Conservation (phyloP, 2,888 invertebrate genomes). For the Gnatocerus cornutus region DNA sequence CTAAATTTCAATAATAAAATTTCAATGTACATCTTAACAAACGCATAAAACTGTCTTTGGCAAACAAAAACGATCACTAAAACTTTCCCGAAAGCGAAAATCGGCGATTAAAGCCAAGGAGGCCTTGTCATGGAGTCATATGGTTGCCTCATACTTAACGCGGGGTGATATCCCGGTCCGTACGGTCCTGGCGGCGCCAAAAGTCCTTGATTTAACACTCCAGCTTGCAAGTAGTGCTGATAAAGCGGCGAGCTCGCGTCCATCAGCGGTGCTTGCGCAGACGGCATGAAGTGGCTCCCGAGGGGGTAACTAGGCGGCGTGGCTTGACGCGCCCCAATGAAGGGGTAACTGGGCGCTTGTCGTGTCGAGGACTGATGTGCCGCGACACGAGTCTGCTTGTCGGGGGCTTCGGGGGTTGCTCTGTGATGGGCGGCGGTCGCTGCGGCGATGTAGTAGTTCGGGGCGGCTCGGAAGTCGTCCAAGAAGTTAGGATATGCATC, state of each 20-base stretch:
- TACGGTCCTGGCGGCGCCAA: constrained; percentile 70
- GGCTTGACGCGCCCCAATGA: constrained; percentile 76
- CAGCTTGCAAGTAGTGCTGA: constrained; percentile 81
- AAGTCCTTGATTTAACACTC: constrained; percentile 72
- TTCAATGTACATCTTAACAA: constrained; percentile 48
- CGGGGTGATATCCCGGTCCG: constrained; percentile 78
- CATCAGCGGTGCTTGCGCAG: constrained; percentile 72
- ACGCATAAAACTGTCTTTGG: constrained; percentile 64
- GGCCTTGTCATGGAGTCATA: constrained; percentile 81
- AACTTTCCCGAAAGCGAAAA: constrained; percentile 30
- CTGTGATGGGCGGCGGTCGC: constrained; percentile 65
- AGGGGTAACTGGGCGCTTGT: constrained; percentile 73
- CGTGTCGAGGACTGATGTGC: constrained; percentile 66
- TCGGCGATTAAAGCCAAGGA: constrained; percentile 75
- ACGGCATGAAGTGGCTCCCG: constrained; percentile 76
- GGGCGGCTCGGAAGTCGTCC: constrained; percentile 78
- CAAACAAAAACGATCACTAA: constrained; percentile 50
- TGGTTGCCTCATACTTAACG: constrained; percentile 81
- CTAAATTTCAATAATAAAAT: constrained; percentile 40
- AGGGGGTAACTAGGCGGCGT: constrained; percentile 75
- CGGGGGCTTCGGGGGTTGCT: constrained; percentile 69
- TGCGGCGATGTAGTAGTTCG: constrained; percentile 76
- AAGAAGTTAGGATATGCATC: constrained; percentile 80
- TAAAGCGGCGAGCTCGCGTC: constrained; percentile 80
- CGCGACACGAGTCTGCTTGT: constrained; percentile 67